A percentile compares a stretch with the other conserved stretches of the same genome.
Conservation (phyloP, 2,888 invertebrate species). For the Cerceris rybyensis region DNA sequence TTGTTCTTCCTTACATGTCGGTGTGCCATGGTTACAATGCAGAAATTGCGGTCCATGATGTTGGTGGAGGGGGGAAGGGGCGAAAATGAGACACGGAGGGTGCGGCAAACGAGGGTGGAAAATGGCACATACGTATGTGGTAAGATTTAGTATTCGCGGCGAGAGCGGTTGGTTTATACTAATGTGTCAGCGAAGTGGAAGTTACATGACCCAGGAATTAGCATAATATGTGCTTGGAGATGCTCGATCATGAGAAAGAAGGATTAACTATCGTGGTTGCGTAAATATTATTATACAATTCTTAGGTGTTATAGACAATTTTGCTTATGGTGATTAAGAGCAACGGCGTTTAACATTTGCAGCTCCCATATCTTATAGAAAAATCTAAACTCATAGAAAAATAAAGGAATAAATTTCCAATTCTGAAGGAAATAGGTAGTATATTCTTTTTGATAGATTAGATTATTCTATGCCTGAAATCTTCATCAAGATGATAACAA, state of each 20-base stretch:
- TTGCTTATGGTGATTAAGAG: no score
- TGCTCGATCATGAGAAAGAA: neutral
- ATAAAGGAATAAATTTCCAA: no score
- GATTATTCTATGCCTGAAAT: no score
- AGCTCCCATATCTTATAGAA: no score
- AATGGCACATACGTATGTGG: slow-evolving; percentile 49
- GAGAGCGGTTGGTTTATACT: slow-evolving; percentile 70
- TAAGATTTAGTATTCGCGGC: slow-evolving; percentile 68
- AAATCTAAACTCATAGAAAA: no score
- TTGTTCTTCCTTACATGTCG: neutral
- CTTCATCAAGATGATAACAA: no score
- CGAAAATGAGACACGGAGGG: neutral
- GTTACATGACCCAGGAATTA: slow-evolving; percentile 73
- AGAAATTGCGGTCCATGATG: slow-evolving; percentile 42
- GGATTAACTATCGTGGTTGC: no score
- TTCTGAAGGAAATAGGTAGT: no score
- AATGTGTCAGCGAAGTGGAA: slow-evolving; percentile 72
- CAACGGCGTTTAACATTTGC: no score
- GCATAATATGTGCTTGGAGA: slow-evolving; percentile 66
- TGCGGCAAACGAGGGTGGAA: slow-evolving; percentile 14
- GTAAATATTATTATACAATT: neutral
- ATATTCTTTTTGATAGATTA: no score
- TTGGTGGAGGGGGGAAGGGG: neutral
- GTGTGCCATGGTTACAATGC: slow-evolving; percentile 45
- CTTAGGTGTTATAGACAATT: neutral